Evolutionary conservation across 2,888 invertebrate species (phyloP).

Genomic region (Philaethria dido): DNA sequence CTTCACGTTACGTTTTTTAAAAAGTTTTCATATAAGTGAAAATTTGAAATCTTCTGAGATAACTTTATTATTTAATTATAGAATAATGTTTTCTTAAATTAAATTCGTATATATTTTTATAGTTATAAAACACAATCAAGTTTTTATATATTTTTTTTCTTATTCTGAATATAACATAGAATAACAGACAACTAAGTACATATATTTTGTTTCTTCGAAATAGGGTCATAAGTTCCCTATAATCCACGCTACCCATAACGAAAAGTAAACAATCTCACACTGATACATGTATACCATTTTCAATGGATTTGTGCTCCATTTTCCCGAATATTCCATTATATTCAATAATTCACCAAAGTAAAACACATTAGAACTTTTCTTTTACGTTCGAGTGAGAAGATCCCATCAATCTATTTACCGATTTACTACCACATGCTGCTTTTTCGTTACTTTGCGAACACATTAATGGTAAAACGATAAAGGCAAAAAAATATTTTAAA

Average conservation of each 20-base stretch:
- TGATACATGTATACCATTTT: background rate
- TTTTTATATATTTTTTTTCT: no score
- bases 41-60: no score
- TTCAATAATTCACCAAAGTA: conserved; percentile 10
- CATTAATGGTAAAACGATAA: background rate
- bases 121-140: no score
- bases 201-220: background rate
- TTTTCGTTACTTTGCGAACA: conserved; percentile 7
- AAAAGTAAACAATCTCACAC: background rate
- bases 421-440: conserved; percentile 10
- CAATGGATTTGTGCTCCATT: background rate
- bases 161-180: no score
- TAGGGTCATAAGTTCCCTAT: background rate
- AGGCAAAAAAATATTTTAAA: background rate
- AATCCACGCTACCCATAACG: background rate
- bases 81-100: no score
- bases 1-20: no score
- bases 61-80: no score
- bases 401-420: conserved; percentile 22
- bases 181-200: background rate
- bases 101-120: no score
- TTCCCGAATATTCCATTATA: background rate
- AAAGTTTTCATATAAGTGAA: no score
- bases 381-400: conserved; percentile 3
- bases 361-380: conserved; percentile 23